A percentile compares a stretch with the other conserved stretches of the same genome.
phyloP scores from a whole-genome alignment of 2,113 vertebrate species.

The Muscicapa adusta region DNA sequence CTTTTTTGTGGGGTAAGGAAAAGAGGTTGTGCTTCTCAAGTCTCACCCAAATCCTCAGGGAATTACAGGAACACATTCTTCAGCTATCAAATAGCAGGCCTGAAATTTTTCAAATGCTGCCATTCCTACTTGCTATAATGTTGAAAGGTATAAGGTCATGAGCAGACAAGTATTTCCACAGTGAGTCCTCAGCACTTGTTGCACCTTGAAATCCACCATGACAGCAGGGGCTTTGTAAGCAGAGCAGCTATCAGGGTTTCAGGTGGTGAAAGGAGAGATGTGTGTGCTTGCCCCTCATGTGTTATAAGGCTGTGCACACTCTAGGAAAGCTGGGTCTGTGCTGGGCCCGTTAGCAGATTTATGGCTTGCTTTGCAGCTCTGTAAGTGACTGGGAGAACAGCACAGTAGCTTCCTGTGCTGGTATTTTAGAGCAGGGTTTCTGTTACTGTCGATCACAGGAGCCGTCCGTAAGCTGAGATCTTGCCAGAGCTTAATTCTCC shows the following conservation, averaged over 20 bases:
- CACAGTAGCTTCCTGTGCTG: conserved; percentile 33
- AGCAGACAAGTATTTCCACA: neutral
- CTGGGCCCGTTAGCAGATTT: conserved; percentile 34
- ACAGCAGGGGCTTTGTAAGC: neutral
- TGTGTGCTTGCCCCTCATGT: neutral
- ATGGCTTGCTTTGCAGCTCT: neutral
- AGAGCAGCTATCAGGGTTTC: neutral
- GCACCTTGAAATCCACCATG: neutral
- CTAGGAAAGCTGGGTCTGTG: neutral
- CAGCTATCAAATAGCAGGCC: neutral
- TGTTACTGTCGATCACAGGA: conserved; percentile 26
- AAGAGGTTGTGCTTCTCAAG: neutral
- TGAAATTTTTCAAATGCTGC: neutral
- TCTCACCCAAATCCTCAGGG: neutral
- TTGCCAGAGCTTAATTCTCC: neutral
- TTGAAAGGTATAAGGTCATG: neutral
- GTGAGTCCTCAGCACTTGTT: neutral
- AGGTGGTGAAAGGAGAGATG: conserved; percentile 26
- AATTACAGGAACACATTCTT: neutral
- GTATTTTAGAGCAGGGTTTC: conserved; percentile 31
- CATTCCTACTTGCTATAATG: neutral
- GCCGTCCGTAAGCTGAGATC: conserved; percentile 31
- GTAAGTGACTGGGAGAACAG: neutral
- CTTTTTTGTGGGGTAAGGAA: neutral
- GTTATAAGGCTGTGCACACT: neutral